Evolutionary conservation across 2,113 vertebrate genomes (phyloP), one percentile per base, ranked within the genome.

Genomic region (Microcebus lehilahytsara): DNA sequence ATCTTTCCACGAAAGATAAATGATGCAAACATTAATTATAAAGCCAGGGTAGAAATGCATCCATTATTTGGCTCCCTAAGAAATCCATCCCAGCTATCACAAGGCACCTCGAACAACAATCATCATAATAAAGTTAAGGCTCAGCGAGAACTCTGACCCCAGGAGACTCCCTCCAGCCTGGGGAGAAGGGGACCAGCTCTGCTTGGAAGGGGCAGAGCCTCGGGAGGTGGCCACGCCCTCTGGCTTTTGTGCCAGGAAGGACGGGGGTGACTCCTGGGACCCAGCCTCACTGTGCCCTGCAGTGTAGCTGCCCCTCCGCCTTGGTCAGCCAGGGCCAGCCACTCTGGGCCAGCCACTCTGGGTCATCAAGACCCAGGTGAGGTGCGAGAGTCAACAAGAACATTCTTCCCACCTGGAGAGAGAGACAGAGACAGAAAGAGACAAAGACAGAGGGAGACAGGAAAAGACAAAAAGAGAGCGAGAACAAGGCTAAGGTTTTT

Each of bases 21-120:
- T 99, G 99, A 98, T 98, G 98, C 98, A 98, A 98, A 99, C 98
- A 99, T 99, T 99, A 99, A 99, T 99, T 99, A 99, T 99, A 99
- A 98, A 99, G 98, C 98, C 81, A 58, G 98, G 96, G 97, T 98
- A 97, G 98, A 99, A 99, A 99, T 97, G 98, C 98, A 96, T 99
- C 98, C 98, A 98, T 99, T 98, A 98, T 99, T 99, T 98, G 98
- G 97, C 97, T 97, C 97, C 98, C 97, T 89, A 85, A 98, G 98
- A 97, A 98, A 96, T 98, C 97, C 95, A 98, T 97, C 92, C 96
- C 27, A 92, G 96, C 98, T 98, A 98, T 98, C 98, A 53, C 27
- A 93, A 97, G 96, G 98, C 80, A 85, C 97, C 95, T 88, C 69
- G 85, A 97, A 95, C 85, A 97, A 96, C 84, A 97, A 96, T 3